phyloP scores from a whole-genome alignment of 2,797 vertebrate genomes.

The Iguana delicatissima region DNA sequence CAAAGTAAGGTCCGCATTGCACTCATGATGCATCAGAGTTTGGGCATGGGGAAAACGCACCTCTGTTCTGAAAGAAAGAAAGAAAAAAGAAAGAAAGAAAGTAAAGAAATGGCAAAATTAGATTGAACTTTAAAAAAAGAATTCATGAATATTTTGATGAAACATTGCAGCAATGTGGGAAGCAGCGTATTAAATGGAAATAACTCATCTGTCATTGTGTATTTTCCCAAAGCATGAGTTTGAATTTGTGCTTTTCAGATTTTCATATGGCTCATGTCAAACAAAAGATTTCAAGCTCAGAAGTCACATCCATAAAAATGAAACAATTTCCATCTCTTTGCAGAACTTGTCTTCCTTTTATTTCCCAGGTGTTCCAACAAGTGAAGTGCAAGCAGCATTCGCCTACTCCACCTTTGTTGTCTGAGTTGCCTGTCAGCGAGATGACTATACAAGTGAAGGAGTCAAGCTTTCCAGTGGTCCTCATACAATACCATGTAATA shows the following conservation, averaged over 20 bases:
- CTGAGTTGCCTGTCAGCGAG: not conserved
- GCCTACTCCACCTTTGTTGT: not conserved
- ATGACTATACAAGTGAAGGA: not conserved
- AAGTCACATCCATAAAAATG: constrained; percentile 30
- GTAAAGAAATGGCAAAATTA: not conserved
- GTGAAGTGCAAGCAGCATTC: constrained; percentile 6
- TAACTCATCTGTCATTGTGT: constrained; percentile 31
- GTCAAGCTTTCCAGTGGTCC: not conserved
- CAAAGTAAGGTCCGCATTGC: not conserved
- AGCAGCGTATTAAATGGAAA: constrained; percentile 16
- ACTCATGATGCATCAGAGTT: not conserved
- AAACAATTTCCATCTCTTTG: constrained; percentile 35
- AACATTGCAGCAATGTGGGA: not conserved
- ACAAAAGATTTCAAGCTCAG: constrained; percentile 42
- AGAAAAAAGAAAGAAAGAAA: not conserved
- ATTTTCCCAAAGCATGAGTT: constrained; percentile 34
- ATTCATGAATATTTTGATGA: constrained; percentile 38
- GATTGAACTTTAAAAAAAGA: constrained; percentile 30
- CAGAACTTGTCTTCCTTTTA: constrained; percentile 20
- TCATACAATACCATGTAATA: not conserved
- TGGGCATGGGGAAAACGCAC: not conserved
- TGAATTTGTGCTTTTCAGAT: constrained; percentile 39
- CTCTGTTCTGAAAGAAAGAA: not conserved
- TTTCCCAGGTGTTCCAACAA: constrained; percentile 38
- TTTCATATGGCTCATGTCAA: constrained; percentile 36